Evolutionary conservation across 2,888 invertebrate genomes (phyloP), one percentile per base, ranked within the genome.

Genomic region (Operophtera brumata): DNA sequence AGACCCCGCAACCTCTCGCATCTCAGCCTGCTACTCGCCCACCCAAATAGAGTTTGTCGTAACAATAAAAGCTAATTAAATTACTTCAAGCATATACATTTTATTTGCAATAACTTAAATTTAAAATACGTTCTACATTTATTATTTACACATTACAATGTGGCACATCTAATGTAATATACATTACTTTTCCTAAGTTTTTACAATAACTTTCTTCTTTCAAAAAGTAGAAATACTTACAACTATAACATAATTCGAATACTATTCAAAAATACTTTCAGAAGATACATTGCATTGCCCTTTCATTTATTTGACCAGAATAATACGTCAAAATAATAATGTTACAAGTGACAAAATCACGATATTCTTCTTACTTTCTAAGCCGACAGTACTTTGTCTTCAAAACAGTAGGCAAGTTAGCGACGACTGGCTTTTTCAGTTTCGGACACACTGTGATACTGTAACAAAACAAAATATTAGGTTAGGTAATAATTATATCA

Each of bases 371-470:
- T 69, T 64, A 75, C 64, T 77, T 71, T 50, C 66, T 64, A 54
- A 82, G 78, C 59, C 71, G 77, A 66, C 90, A 90, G 68, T 85
- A 86, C 69, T 85, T 90, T 0, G 89, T 82, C 65, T 86, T 85
- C 84, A 90, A 82, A 8, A 84, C 61, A 1, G 86, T 89, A 2
- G 93, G 92, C 56, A 92, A 84, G 50, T 94, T 94, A 4, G 93
- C 92, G 6, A 94, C 84, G n/a, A 95, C 89, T 0, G 94, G 92
- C 61, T 92, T 92, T 45, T 92, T 90, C 54, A 91, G 83, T 67
- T 93, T 92, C 0, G 95, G 93, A 70, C 95, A 95, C 2, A 95
- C 91, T 9, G 93, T 94, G 45, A 94, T 91, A 30, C 94, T 94
- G 87, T 59, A 92, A 92, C 57, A 69, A 69, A 65, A 66, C 62